A percentile compares a stretch with the other conserved stretches of the same genome.
These are phyloP conservation scores for Alligator mississippiensis DNA, from an alignment of 2,113 vertebrate genomes.

Conservation along the genomic window DNA sequence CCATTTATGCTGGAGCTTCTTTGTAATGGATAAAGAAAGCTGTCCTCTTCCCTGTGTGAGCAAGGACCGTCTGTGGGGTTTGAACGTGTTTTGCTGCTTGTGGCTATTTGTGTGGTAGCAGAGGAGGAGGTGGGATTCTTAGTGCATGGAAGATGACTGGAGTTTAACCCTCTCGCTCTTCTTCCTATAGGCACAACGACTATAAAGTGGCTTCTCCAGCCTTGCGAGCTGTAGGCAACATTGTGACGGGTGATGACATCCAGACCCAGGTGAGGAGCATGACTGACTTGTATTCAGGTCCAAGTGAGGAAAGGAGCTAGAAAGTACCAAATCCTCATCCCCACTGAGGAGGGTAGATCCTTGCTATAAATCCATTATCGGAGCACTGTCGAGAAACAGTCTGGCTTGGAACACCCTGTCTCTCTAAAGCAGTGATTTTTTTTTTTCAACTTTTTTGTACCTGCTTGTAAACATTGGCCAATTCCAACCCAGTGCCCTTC, in stretches of 20 bases:
- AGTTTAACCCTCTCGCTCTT: background rate
- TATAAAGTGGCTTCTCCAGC: constrained; percentile 98
- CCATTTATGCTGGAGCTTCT: too few species aligned
- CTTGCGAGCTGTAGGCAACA: constrained; percentile 96
- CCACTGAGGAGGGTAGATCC: too few species aligned
- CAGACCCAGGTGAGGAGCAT: constrained; percentile 91
- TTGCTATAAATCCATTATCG: background rate
- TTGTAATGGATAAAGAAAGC: background rate
- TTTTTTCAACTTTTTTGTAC: too few species aligned
- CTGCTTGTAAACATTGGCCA: too few species aligned
- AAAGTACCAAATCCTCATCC: too few species aligned
- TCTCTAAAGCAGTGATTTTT: background rate
- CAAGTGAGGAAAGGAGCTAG: background rate
- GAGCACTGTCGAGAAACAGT: background rate
- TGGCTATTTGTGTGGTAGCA: rapidly evolving
- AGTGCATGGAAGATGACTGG: background rate
- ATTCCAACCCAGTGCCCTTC: too few species aligned
- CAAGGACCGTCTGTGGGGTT: background rate
- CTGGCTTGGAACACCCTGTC: background rate
- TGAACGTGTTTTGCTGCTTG: rapidly evolving
- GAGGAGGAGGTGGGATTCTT: background rate
- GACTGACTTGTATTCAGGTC: rapidly evolving
- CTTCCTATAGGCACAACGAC: constrained; percentile 90
- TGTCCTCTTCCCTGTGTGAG: background rate
- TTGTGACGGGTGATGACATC: constrained; percentile 97